Evolutionary conservation across 2,888 invertebrate genomes (phyloP), one percentile per base, ranked within the genome.

Genomic region (Eudasyphora cyanicolor): DNA sequence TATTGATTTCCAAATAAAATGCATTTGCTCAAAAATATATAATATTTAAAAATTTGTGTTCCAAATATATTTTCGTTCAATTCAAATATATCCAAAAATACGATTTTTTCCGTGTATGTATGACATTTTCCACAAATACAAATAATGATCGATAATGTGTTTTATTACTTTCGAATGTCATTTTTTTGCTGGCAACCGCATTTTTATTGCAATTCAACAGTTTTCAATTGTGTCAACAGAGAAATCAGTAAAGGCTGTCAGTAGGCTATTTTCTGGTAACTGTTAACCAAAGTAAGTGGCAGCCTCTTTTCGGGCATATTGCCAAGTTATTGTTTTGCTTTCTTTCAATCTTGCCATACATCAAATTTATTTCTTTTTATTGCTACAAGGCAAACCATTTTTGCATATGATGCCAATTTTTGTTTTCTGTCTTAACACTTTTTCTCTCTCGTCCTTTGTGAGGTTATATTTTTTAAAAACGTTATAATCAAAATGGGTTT

Each of bases 131-230:
- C n/a, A n/a, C n/a, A n/a, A n/a, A n/a, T n/a, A n/a, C n/a, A n/a
- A n/a, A n/a, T n/a, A n/a, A 54, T 54, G 21, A 54, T 54, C 21
- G 54, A 54, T 54, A 54, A 54, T 54, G 21, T 21, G 10, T 54
- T 21, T 60, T 32, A 60, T 60, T 60, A 32, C 60, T 17, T 29
- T 24, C 27, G 62, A 62, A 32, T 32, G 62, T 10, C 62, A 62
- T 14, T 27, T 24, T 57, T 57, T 38, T 38, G 1, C 38, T 19
- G 64, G 17, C n/a, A 51, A 51, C 1, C 7, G 14, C 2, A 57
- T 75, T 51, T 76, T 57, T 82, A 76, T 73, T 71, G 82, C 79
- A 74, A 76, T 73, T 79, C 79, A 76, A 79, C 82, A 79, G 69
- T 69, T 83, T 76, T 54, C 35, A 51, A 79, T 79, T 79, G 69